Conservation (phyloP, 1,140 invertebrate species). For the Cotesia typhae region DNA sequence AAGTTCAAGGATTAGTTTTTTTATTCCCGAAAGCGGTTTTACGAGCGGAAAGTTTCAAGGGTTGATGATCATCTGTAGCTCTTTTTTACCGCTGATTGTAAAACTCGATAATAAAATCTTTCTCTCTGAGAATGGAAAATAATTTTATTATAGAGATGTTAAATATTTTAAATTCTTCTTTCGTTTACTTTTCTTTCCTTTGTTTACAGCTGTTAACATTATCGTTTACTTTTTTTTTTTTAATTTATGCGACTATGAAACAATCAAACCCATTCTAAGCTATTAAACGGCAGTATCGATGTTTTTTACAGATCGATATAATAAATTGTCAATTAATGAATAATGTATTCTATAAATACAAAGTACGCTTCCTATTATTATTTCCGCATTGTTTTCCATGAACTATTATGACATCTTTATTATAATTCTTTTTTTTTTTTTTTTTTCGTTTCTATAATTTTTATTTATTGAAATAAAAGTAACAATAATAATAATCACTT, state of each 20-base stretch:
- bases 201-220: too few relatives aligned
- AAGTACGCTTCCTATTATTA: conserved; percentile 15
- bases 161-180: background rate
- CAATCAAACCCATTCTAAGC: too few relatives aligned
- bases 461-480: too few relatives aligned
- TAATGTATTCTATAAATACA: too few relatives aligned
- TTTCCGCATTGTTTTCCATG: conserved; percentile 5
- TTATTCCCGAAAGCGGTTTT: background rate
- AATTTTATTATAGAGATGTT: background rate
- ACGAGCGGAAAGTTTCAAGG: background rate
- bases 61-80: background rate
- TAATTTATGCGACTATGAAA: too few relatives aligned
- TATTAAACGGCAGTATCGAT: background rate
- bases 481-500: too few relatives aligned
- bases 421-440: too few relatives aligned
- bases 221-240: too few relatives aligned
- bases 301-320: conserved; percentile 5
- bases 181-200: too few relatives aligned
- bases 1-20: background rate
- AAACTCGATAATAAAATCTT: conserved; percentile 2
- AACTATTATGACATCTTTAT: background rate
- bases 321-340: conserved; percentile 18
- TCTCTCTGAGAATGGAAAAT: background rate
- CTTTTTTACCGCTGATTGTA: too few relatives aligned
- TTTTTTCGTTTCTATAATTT: too few relatives aligned